phyloP scores from a whole-genome alignment of 2,888 invertebrate species.

The Adelphocoris suturalis region DNA sequence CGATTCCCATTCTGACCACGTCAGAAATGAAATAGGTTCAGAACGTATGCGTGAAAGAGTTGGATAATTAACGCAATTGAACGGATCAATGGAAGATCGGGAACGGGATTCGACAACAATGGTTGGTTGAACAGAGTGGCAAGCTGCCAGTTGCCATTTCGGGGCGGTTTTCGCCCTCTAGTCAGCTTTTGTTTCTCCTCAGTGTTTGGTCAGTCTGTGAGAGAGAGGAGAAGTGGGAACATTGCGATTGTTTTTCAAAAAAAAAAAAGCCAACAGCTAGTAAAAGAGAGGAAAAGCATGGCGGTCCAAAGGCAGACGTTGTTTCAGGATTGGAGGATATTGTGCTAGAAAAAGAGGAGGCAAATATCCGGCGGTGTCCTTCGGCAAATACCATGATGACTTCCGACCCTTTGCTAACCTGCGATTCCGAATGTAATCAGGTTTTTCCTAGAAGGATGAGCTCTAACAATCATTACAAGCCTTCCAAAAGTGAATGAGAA shows the following conservation, averaged over 20 bases:
- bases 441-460: not conserved
- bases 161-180: not conserved
- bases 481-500: too few species aligned
- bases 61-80: slow-evolving; percentile 45
- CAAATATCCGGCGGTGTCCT: slow-evolving; percentile 34
- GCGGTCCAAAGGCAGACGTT: slow-evolving; percentile 3
- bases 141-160: slow-evolving; percentile 44
- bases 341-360: not conserved
- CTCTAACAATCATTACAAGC: too few species aligned
- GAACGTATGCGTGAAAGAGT: not conserved
- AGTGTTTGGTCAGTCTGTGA: not conserved
- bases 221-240: not conserved
- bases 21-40: not conserved
- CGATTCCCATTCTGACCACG: not conserved
- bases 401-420: not conserved
- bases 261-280: slow-evolving; percentile 34
- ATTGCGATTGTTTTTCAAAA: slow-evolving; percentile 18
- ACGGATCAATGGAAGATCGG: slow-evolving; percentile 20
- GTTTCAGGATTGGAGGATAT: not conserved
- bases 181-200: slow-evolving; percentile 24
- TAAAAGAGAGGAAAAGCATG: slow-evolving; percentile 39
- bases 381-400: not conserved
- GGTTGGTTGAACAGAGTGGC: slow-evolving; percentile 39
- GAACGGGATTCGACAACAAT: slow-evolving; percentile 28
- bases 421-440: not conserved